Base-by-base conservation (phyloP, 2,113 vertebrate species). In the Phylloscopus trochiloides region DNA sequence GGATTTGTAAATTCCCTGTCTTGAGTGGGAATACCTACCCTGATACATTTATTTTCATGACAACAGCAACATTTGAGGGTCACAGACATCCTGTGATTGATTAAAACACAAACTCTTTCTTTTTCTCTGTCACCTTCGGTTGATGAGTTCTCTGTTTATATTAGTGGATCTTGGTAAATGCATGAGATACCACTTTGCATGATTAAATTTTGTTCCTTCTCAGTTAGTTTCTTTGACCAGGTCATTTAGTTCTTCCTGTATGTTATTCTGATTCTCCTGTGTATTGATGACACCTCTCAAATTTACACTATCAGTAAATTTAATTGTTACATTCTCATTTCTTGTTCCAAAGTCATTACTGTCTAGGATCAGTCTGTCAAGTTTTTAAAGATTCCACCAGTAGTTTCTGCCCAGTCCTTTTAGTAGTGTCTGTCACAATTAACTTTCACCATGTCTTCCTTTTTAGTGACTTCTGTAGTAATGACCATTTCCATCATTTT, bases 71-170 rank as follows among this genome's bases (percentile, higher is more conserved):
- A 47, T 66, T 57, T 92, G 66, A 86, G 38, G 42, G 14, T 94
- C 50, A 86, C 12, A 93, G 62, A 54, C 45, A 62, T 52, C 17
- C 31, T 83, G 71, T 92, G 74, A 90, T 86, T 88, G 58, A 93
- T 96, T 94, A 92, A 90, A 94, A 52, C 28, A 66, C 32, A 86
- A 90, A 74, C 85, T 90, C 57, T 81, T 95, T 55, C 34, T 80
- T 86, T 78, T 85, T 38, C 12, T 59, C 61, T 48, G 73, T 48
- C 67, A 63, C 20, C 82, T 90, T 45, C 34, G 12, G 13, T 31
- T 86, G 66, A 79, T 50, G 22, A 66, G 17, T 50, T 82, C 20
- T 45, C 32, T 48, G 7, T 92, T 93, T 92, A 28, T 57, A 68
- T 9, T 29, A 86, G 25, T 28, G 26, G 25, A 15, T 75, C 73